Conservation (phyloP, 2,113 vertebrate genomes). For the Myotis brandtii region DNA sequence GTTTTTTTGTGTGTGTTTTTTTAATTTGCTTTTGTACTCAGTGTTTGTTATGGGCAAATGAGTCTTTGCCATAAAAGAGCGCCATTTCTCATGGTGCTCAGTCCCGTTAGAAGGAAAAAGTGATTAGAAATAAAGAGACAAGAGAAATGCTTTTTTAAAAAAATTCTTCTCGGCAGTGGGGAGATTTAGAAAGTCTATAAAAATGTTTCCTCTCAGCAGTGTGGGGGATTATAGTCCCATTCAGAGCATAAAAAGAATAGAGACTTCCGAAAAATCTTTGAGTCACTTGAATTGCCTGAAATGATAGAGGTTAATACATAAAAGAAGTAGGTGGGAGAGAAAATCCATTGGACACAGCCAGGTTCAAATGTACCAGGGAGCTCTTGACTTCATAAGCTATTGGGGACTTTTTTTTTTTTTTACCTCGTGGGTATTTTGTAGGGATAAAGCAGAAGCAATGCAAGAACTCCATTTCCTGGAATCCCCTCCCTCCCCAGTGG, state of each 20-base stretch:
- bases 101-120: conserved; percentile 78
- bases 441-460: conserved; percentile 34
- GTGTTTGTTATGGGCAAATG: conserved; percentile 84
- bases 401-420: background rate
- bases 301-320: conserved; percentile 67
- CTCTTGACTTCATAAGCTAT: conserved; percentile 24
- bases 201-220: conserved; percentile 74
- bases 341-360: conserved; percentile 4
- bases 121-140: conserved; percentile 79
- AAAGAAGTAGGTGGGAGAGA: conserved; percentile 23
- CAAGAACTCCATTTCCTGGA: conserved; percentile 20
- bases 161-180: conserved; percentile 67
- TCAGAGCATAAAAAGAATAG: conserved; percentile 73
- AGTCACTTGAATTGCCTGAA: conserved; percentile 56
- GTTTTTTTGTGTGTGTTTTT: conserved; percentile 24
- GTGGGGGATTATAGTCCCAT: conserved; percentile 55
- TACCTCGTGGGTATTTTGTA: background rate
- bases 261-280: conserved; percentile 70
- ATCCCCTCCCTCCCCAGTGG: background rate
- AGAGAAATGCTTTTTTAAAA: conserved; percentile 61
- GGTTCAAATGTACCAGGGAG: conserved; percentile 23
- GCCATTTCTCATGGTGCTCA: conserved; percentile 79
- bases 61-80: conserved; percentile 77
- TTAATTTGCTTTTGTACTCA: conserved; percentile 86
- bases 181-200: conserved; percentile 77